A percentile compares a stretch with the other conserved stretches of the same genome.
Conservation (phyloP, 2,113 vertebrate genomes). For the Bolborhynchus lineola region DNA sequence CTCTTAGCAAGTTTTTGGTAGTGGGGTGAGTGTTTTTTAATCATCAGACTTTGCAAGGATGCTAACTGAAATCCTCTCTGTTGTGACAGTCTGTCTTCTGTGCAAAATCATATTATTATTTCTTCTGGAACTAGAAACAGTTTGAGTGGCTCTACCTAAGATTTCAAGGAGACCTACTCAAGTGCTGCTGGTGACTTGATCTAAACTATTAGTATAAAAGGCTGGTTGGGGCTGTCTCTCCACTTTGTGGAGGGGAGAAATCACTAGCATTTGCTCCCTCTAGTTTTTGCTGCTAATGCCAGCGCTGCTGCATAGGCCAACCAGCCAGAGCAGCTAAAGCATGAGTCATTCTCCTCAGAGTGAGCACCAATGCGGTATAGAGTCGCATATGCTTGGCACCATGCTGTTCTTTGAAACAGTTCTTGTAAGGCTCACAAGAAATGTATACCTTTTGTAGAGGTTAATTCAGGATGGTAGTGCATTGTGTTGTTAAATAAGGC, state of each 20-base stretch:
- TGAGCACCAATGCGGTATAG: conserved; percentile 4
- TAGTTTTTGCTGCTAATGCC: background rate
- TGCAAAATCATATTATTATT: background rate
- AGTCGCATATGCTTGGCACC: conserved; percentile 15
- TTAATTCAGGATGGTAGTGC: conserved; percentile 42
- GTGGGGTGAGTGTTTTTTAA: background rate
- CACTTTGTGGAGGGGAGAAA: background rate
- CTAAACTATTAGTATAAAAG: background rate
- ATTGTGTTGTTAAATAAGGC: conserved; percentile 13
- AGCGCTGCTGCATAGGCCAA: conserved; percentile 21
- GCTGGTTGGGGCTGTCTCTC: background rate
- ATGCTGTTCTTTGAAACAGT: conserved; percentile 27
- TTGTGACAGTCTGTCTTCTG: background rate
- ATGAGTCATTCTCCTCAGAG: conserved; percentile 35
- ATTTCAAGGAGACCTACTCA: background rate
- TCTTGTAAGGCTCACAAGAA: background rate
- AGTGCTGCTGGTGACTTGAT: background rate
- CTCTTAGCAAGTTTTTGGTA: background rate
- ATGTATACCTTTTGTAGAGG: background rate
- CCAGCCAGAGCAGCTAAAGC: background rate
- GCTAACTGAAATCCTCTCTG: background rate
- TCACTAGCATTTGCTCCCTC: background rate
- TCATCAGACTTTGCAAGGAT: background rate
- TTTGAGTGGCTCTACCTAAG: background rate
- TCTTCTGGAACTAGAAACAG: background rate